A percentile compares a stretch with the other conserved stretches of the same genome.
phyloP scores from a whole-genome alignment of 1,140 invertebrate species.

The Antheraea pernyi region DNA sequence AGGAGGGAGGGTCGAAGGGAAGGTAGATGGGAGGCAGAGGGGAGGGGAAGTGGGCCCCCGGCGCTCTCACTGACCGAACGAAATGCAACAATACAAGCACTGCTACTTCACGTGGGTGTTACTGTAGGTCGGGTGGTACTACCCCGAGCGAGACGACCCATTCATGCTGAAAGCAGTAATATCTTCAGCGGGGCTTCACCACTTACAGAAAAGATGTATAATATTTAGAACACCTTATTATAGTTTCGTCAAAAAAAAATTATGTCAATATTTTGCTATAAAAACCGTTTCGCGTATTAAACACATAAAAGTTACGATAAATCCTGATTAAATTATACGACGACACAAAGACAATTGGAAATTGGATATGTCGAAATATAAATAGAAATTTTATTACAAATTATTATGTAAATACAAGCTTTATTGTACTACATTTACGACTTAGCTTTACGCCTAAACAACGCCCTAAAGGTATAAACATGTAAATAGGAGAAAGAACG shows the following conservation, averaged over 20 bases:
- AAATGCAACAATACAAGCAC: too few relatives aligned
- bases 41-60: too few relatives aligned
- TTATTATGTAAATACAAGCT: slow-evolving; percentile 34
- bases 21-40: too few relatives aligned
- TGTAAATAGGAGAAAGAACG: slow-evolving; percentile 27
- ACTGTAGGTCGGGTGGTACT: too few relatives aligned
- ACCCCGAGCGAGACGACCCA: too few relatives aligned
- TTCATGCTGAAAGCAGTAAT: too few relatives aligned
- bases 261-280: slow-evolving; percentile 5
- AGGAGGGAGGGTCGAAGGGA: too few relatives aligned
- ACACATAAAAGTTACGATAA: slow-evolving; percentile 17
- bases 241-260: not conserved
- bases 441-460: slow-evolving; percentile 17
- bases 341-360: not conserved
- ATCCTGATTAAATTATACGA: slow-evolving; percentile 6
- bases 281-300: slow-evolving; percentile 5
- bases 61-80: too few relatives aligned
- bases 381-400: slow-evolving; percentile 23
- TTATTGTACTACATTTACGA: slow-evolving; percentile 35
- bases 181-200: too few relatives aligned
- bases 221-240: not conserved
- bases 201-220: too few relatives aligned
- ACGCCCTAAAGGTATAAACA: slow-evolving; percentile 21
- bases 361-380: slow-evolving; percentile 19
- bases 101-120: too few relatives aligned